These are phyloP conservation scores for Octodonta nipae DNA, from an alignment of 2,888 invertebrate genomes.

Conservation along the genomic window DNA sequence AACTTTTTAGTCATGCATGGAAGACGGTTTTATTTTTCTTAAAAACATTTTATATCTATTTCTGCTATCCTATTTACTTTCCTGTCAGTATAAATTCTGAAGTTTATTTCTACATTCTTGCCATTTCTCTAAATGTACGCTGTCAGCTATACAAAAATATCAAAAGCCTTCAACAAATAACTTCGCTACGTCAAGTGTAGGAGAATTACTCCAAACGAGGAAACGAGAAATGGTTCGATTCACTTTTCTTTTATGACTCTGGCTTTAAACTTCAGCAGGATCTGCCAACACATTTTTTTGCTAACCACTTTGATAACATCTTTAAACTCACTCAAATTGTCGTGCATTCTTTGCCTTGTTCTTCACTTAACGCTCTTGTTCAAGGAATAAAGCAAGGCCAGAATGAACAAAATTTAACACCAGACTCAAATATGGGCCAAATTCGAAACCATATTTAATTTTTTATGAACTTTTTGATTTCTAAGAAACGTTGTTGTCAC, in stretches of 20 bases:
- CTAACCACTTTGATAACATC: slow-evolving; percentile 1
- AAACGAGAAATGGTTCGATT: background rate
- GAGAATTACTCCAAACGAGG: slow-evolving; percentile 1
- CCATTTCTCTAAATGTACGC: too few relatives aligned
- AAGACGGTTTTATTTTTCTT: too few relatives aligned
- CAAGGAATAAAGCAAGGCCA: background rate
- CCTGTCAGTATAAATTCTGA: too few relatives aligned
- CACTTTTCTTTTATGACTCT: background rate
- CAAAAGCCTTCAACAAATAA: too few relatives aligned
- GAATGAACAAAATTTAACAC: background rate
- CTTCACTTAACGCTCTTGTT: background rate
- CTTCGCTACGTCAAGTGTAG: too few relatives aligned
- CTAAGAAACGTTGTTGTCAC: background rate
- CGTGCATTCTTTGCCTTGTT: background rate
- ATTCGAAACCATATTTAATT: background rate
- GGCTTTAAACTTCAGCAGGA: background rate
- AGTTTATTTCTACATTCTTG: too few relatives aligned
- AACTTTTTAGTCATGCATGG: too few relatives aligned
- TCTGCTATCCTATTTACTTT: too few relatives aligned
- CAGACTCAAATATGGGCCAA: background rate
- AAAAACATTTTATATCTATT: too few relatives aligned
- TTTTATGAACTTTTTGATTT: background rate
- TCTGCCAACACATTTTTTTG: slow-evolving; percentile 1
- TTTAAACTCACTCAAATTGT: background rate
- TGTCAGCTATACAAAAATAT: too few relatives aligned